A percentile compares a stretch with the other conserved stretches of the same genome.
Evolutionary conservation across 2,888 invertebrate species (phyloP).

Genomic region (Patella caerulea): DNA sequence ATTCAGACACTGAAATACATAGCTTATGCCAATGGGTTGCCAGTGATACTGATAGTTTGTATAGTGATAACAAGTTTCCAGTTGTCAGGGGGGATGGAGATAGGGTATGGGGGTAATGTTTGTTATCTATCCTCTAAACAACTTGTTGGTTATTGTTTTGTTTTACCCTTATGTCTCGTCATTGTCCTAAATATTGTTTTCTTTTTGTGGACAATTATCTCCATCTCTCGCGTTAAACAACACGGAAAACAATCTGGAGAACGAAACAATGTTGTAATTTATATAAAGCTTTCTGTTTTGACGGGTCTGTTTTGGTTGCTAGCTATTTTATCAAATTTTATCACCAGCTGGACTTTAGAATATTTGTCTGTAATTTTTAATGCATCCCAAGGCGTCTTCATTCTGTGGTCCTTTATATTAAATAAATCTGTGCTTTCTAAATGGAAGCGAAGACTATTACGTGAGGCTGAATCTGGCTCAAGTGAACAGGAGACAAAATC

Average conservation of each 20-base stretch:
- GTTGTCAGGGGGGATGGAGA: constrained; percentile 17
- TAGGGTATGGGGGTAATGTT: constrained; percentile 37
- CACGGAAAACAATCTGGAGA: constrained; percentile 22
- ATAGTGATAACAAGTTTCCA: constrained; percentile 11
- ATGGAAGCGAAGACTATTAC: not conserved
- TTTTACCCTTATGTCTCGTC: constrained; percentile 41
- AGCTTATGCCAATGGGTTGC: constrained; percentile 14
- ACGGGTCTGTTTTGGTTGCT: constrained; percentile 52
- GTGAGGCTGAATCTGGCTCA: too few relatives aligned
- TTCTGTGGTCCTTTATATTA: constrained; percentile 44
- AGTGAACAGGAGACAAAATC: too few relatives aligned
- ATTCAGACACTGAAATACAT: constrained; percentile 14
- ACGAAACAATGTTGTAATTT: constrained; percentile 37
- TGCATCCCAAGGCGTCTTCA: constrained; percentile 47
- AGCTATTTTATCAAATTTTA: constrained; percentile 40
- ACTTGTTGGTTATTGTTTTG: constrained; percentile 39
- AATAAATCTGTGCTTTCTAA: constrained; percentile 37
- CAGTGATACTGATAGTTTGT: constrained; percentile 4
- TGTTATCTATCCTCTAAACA: constrained; percentile 35
- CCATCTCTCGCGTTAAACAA: constrained; percentile 28
- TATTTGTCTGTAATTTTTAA: constrained; percentile 42
- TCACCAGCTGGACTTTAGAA: constrained; percentile 33
- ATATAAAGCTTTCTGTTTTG: constrained; percentile 44
- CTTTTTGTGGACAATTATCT: constrained; percentile 39
- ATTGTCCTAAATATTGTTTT: constrained; percentile 44